A percentile compares a stretch with the other conserved stretches of the same genome.
Evolutionary conservation across 1,140 invertebrate genomes (phyloP).

Genomic region (Brachionus asplanchnoidis): DNA sequence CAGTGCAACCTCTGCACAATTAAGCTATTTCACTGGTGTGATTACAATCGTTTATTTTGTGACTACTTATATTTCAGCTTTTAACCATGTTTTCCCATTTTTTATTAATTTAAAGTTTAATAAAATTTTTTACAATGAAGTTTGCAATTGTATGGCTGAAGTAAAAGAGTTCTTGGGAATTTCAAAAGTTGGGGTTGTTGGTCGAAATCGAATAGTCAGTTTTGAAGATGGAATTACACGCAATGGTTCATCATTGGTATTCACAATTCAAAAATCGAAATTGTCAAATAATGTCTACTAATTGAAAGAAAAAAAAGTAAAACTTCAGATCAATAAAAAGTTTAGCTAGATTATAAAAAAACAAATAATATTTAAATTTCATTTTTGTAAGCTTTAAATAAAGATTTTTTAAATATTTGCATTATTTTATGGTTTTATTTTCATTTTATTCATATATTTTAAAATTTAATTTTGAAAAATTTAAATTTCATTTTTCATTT

Average conservation of each 20-base stretch:
- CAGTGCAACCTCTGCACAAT: neutral
- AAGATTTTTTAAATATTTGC: too few species aligned
- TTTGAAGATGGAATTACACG: neutral
- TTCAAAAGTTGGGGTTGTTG: neutral
- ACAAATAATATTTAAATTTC: too few species aligned
- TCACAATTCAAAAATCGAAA: neutral
- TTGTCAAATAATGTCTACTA: neutral
- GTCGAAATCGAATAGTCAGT: neutral
- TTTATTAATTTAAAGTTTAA: constrained; percentile 13
- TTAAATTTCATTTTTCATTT: too few species aligned
- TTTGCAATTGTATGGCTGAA: neutral
- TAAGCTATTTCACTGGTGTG: neutral
- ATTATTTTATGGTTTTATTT: too few species aligned
- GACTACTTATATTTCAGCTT: neutral
- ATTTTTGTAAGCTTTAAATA: too few species aligned
- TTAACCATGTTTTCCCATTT: neutral
- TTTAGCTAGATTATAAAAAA: too few species aligned
- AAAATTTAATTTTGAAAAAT: too few species aligned
- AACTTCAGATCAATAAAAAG: too few species aligned
- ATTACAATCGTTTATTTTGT: neutral
- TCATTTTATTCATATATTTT: too few species aligned
- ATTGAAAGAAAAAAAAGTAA: too few species aligned
- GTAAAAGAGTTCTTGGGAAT: neutral
- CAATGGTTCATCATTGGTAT: neutral
- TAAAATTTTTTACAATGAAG: constrained; percentile 15